These are phyloP conservation scores for Bathynomus jamesi DNA, from an alignment of 1,140 invertebrate species.

Conservation along the genomic window DNA sequence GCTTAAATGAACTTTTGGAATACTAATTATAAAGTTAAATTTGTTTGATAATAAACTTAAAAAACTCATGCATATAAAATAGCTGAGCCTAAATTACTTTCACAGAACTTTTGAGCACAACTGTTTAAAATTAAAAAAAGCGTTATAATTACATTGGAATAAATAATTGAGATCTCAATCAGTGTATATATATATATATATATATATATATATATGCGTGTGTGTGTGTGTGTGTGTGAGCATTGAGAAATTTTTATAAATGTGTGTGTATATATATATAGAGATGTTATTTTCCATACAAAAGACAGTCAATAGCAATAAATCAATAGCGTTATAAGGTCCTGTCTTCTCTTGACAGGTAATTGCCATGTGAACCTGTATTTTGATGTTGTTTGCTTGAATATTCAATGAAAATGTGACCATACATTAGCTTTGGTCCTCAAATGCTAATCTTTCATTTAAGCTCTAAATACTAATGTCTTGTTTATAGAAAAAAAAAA, in stretches of 20 bases:
- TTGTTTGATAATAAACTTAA: background rate
- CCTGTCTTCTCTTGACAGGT: background rate
- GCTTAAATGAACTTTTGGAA: background rate
- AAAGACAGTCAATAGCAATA: background rate
- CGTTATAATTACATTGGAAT: constrained; percentile 1
- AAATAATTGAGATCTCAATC: background rate
- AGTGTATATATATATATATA: background rate
- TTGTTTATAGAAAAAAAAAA: too few species aligned
- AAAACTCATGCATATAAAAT: background rate
- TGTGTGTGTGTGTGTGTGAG: background rate
- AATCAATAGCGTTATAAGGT: background rate
- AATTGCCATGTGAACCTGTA: background rate
- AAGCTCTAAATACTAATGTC: too few species aligned
- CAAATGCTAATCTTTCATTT: background rate
- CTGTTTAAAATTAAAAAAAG: background rate
- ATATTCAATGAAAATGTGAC: background rate
- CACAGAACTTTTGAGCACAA: background rate
- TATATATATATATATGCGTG: background rate
- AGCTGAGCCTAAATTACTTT: background rate
- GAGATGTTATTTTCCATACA: background rate
- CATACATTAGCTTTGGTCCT: background rate
- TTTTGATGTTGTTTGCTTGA: background rate
- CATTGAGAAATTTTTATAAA: background rate
- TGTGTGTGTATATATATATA: background rate
- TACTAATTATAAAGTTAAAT: background rate